A percentile compares a stretch with the other conserved stretches of the same genome.
phyloP scores from a whole-genome alignment of 1,140 invertebrate genomes.

The Heliothis virescens region DNA sequence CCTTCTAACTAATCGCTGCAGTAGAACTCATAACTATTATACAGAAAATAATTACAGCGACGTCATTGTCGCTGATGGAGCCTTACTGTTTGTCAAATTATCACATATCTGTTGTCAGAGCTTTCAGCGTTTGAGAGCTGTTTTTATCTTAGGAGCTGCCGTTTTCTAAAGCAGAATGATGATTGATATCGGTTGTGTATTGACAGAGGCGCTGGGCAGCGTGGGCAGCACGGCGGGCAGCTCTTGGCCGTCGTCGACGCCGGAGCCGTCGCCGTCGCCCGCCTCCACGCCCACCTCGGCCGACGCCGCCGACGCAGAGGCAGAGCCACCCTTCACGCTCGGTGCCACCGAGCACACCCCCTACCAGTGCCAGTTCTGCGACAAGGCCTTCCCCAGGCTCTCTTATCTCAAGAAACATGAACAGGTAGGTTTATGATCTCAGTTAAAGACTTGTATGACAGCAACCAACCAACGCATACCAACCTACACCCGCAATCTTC shows the following conservation, averaged over 20 bases:
- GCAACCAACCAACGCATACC: conserved; percentile 8
- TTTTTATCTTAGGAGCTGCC: no score
- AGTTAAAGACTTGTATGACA: conserved; percentile 11
- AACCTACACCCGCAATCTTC: conserved; percentile 25
- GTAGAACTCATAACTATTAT: no score
- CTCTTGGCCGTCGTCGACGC: conserved; percentile 88
- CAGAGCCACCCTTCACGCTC: conserved; percentile 88
- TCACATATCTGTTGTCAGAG: no score
- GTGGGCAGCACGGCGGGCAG: conserved; percentile 89
- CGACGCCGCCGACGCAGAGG: conserved; percentile 86
- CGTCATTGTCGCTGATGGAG: no score
- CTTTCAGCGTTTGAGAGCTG: no score
- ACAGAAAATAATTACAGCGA: no score
- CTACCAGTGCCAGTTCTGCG: conserved; percentile 96
- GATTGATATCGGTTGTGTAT: not conserved
- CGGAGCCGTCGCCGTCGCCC: conserved; percentile 86
- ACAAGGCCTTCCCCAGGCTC: conserved; percentile 95
- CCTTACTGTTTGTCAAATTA: no score
- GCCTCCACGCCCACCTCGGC: conserved; percentile 89
- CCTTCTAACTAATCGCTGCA: no score
- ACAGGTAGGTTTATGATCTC: conserved; percentile 88
- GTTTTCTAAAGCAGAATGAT: not conserved
- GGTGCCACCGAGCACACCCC: conserved; percentile 92
- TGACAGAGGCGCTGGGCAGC: conserved; percentile 88
- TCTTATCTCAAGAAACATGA: conserved; percentile 97